Evolutionary conservation across 2,888 invertebrate species (phyloP).

Genomic region (Chironomus riparius): DNA sequence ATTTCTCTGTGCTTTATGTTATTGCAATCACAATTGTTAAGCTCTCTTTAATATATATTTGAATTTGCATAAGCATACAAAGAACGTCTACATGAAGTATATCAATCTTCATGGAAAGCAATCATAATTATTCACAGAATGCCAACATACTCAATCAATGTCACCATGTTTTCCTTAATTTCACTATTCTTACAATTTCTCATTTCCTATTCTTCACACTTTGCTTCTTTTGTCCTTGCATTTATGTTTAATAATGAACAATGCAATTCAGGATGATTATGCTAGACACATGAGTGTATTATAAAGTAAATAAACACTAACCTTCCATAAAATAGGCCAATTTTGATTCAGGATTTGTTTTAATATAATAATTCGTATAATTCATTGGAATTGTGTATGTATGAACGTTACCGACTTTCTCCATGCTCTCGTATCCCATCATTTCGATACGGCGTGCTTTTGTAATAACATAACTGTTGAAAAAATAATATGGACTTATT

Average conservation of each 20-base stretch:
- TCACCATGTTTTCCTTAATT: neutral
- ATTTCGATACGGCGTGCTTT: slow-evolving; percentile 56
- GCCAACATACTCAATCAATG: neutral
- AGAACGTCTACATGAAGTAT: neutral
- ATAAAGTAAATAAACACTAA: neutral
- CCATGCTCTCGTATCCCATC: slow-evolving; percentile 32
- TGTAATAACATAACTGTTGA: slow-evolving; percentile 60
- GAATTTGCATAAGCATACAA: too few species aligned
- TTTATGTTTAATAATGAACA: too few species aligned
- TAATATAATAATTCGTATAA: slow-evolving; percentile 15
- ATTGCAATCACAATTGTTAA: neutral
- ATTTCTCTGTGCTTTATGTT: neutral
- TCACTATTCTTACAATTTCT: neutral
- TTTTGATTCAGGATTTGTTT: slow-evolving; percentile 18
- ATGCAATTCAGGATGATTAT: too few species aligned
- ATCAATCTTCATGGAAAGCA: neutral
- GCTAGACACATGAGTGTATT: neutral
- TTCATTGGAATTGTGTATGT: slow-evolving; percentile 12
- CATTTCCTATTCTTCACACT: neutral
- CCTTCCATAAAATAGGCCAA: slow-evolving; percentile 24
- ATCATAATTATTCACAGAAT: neutral
- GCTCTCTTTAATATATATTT: too few species aligned
- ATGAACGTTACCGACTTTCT: neutral
- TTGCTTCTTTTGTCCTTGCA: too few species aligned
- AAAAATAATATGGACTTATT: slow-evolving; percentile 67